phyloP scores from a whole-genome alignment of 2,113 vertebrate species.

The Myiozetetes cayanensis region DNA sequence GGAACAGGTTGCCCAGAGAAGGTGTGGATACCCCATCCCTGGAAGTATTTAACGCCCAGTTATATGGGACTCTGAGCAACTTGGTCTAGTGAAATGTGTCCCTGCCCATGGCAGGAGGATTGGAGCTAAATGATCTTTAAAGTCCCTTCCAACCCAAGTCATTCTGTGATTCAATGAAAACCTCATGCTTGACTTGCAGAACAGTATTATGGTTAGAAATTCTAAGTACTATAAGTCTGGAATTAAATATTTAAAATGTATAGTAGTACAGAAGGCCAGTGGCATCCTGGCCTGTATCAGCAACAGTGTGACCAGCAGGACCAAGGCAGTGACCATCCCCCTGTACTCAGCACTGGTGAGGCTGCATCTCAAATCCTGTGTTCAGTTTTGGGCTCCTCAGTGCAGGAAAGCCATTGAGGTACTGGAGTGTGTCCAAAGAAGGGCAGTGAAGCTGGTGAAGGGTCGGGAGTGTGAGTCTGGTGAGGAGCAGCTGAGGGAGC shows the following conservation, averaged over 20 bases:
- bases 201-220: not conserved
- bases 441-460: not conserved
- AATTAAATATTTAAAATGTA: not conserved
- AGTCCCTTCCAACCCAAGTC: not conserved
- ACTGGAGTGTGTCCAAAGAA: not conserved
- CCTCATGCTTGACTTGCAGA: not conserved
- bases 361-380: not conserved
- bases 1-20: not conserved
- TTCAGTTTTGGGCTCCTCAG: not conserved
- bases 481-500: not conserved
- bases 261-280: not conserved
- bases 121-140: not conserved
- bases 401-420: not conserved
- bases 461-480: not conserved
- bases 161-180: not conserved
- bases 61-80: not conserved
- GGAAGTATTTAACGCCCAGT: not conserved
- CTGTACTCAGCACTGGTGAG: not conserved
- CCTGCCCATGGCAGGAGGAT: not conserved
- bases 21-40: not conserved
- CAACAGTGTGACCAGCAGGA: not conserved
- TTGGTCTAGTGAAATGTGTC: not conserved
- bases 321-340: accelerated
- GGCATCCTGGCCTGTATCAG: not conserved
- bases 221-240: not conserved